A percentile compares a stretch with the other conserved stretches of the same genome.
Conservation (phyloP, 2,888 invertebrate species). For the Dryobota labecula region DNA sequence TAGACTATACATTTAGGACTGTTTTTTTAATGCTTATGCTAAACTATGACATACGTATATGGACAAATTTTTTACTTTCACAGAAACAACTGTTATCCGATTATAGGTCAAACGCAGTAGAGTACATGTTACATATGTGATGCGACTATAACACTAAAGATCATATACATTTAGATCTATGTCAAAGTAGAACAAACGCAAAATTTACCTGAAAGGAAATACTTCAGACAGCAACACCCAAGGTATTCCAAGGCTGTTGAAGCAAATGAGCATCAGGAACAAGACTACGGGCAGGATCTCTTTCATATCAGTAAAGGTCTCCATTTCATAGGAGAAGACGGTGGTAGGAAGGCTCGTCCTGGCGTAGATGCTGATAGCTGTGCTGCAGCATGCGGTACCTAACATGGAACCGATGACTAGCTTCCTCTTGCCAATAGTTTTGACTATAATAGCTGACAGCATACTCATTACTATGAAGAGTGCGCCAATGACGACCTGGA, state of each 20-base stretch:
- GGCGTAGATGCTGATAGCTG: slow-evolving; percentile 81
- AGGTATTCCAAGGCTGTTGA: slow-evolving; percentile 85
- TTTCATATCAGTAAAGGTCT: slow-evolving; percentile 82
- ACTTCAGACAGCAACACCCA: slow-evolving; percentile 91
- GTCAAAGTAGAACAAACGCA: neutral
- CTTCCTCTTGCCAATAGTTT: slow-evolving; percentile 83
- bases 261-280: slow-evolving; percentile 82
- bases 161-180: neutral
- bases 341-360: slow-evolving; percentile 68
- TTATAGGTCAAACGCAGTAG: neutral
- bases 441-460: slow-evolving; percentile 81
- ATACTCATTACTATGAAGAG: slow-evolving; percentile 81
- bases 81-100: neutral
- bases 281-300: slow-evolving; percentile 82
- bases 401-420: slow-evolving; percentile 80
- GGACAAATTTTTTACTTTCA: too few relatives aligned
- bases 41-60: too few relatives aligned
- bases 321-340: slow-evolving; percentile 82
- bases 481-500: slow-evolving; percentile 83
- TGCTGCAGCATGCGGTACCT: slow-evolving; percentile 77
- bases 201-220: slow-evolving; percentile 89
- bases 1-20: neutral
- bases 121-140: neutral
- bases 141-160: neutral
- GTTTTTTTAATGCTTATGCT: neutral